Evolutionary conservation across 2,113 vertebrate genomes (phyloP).

Genomic region (Pimephales promelas): DNA sequence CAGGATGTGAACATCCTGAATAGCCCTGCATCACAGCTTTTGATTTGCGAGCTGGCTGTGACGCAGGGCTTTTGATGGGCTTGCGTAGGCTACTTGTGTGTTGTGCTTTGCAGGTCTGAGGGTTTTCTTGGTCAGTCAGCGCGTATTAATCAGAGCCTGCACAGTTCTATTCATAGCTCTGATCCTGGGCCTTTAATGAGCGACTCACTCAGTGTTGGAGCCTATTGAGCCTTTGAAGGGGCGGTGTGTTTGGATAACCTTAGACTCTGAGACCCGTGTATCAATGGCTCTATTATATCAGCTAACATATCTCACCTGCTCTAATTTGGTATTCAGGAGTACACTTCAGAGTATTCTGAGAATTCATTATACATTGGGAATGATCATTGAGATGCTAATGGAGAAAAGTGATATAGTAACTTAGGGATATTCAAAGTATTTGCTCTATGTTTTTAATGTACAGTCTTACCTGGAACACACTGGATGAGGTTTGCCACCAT

Average conservation of each 20-base stretch:
- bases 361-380: not conserved
- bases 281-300: conserved; percentile 12
- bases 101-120: conserved; percentile 24
- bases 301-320: not conserved
- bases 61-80: not conserved
- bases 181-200: conserved; percentile 8
- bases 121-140: conserved; percentile 30
- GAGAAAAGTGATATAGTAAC: not conserved
- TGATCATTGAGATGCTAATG: not conserved
- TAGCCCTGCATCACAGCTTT: not conserved
- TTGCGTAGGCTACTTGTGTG: not conserved
- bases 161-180: conserved; percentile 25
- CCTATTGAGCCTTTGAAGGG: not conserved
- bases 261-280: not conserved
- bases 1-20: not conserved
- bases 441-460: too few species aligned
- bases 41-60: not conserved
- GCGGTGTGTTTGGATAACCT: not conserved
- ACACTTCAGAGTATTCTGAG: not conserved
- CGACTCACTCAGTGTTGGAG: conserved; percentile 12
- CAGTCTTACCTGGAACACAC: conserved; percentile 66
- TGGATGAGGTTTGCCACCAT: conserved; percentile 98
- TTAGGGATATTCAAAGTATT: not conserved
- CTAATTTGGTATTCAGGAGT: not conserved
- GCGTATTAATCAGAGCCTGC: conserved; percentile 16